Evolutionary conservation across 2,113 vertebrate genomes (phyloP).

Genomic region (Emydocephalus ijimae): DNA sequence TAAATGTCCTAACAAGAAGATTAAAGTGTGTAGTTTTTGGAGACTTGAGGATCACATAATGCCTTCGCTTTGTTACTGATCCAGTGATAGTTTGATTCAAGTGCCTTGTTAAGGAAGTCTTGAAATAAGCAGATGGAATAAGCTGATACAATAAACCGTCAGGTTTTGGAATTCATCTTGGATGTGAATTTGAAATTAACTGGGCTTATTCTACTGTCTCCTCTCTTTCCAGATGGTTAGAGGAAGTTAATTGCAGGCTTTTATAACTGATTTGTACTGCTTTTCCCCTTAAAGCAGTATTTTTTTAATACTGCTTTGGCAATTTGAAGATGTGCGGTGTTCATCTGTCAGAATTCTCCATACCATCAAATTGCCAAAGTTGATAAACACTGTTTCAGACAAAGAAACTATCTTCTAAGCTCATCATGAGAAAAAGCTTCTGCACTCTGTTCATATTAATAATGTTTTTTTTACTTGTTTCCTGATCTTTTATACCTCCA

Average conservation of each 20-base stretch:
- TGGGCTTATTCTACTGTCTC: neutral
- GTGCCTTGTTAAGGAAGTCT: constrained; percentile 46
- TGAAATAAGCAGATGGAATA: constrained; percentile 48
- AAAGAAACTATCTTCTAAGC: neutral
- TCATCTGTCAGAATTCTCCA: neutral
- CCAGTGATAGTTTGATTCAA: constrained; percentile 36
- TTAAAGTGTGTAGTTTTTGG: constrained; percentile 27
- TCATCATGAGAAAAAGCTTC: neutral
- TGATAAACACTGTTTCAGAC: neutral
- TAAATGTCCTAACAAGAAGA: constrained; percentile 41
- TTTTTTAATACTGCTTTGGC: neutral
- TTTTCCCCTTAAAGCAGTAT: neutral
- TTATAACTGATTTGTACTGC: neutral
- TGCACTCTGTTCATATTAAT: neutral
- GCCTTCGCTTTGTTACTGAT: constrained; percentile 42
- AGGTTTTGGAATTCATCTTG: constrained; percentile 15
- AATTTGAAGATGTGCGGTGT: neutral
- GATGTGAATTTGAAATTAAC: neutral
- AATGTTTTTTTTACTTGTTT: neutral
- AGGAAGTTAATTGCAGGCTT: neutral
- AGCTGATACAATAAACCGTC: neutral
- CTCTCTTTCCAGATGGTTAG: neutral
- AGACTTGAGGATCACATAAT: constrained; percentile 32
- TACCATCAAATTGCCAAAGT: neutral
- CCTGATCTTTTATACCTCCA: neutral